Evolutionary conservation across 2,113 vertebrate genomes (phyloP).

Genomic region (Tetraodon nigroviridis): DNA sequence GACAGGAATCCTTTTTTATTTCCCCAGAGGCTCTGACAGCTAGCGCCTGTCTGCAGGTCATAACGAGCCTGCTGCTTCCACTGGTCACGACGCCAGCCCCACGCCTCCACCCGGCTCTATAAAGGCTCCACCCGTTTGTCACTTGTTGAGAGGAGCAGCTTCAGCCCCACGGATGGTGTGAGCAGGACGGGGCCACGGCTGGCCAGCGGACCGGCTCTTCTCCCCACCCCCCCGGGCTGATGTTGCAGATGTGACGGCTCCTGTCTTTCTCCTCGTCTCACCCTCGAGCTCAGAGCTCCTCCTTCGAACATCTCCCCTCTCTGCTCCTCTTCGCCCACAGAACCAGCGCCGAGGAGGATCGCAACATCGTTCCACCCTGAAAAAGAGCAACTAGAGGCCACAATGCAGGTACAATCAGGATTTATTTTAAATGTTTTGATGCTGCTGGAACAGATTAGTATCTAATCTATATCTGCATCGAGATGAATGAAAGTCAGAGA

Average conservation of each 20-base stretch:
- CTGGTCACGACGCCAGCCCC: constrained; percentile 35
- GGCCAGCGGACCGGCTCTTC: neutral
- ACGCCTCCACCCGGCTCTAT: constrained; percentile 19
- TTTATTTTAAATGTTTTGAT: no score
- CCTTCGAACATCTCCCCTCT: constrained; percentile 13
- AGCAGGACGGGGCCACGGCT: constrained; percentile 4
- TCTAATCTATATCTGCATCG: no score
- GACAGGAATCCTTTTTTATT: constrained; percentile 43
- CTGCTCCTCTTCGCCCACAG: constrained; percentile 27
- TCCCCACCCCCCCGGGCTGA: neutral
- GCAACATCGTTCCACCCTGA: constrained; percentile 2
- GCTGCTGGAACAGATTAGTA: no score
- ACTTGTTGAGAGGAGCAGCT: constrained; percentile 27
- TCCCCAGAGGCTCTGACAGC: constrained; percentile 45
- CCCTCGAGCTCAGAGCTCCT: constrained; percentile 27
- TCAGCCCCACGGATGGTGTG: neutral
- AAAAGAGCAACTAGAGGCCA: constrained; percentile 12
- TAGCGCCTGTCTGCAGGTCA: constrained; percentile 20
- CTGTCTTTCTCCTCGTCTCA: neutral
- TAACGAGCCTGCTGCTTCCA: constrained; percentile 32
- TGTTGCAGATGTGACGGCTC: neutral
- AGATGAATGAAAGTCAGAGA: no score
- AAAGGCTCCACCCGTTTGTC: constrained; percentile 16
- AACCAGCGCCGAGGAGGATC: constrained; percentile 16
- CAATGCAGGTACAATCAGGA: constrained; percentile 59